A percentile compares a stretch with the other conserved stretches of the same genome.
Conservation (phyloP, 2,113 vertebrate species). For the Pitta sordida region DNA sequence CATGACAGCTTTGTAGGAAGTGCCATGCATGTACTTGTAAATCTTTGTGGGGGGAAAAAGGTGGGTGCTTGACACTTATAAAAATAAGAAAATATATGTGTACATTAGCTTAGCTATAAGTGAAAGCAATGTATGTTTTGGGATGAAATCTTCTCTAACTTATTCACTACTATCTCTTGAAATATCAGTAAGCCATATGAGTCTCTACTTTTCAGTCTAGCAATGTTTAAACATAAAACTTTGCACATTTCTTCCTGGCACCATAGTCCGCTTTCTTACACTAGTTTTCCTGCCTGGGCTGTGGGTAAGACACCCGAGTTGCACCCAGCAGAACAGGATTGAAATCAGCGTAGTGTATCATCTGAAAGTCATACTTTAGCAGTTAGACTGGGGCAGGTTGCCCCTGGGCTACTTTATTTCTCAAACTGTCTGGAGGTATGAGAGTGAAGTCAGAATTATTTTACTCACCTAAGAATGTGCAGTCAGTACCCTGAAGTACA, state of each 20-base stretch:
- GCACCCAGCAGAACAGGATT: background rate
- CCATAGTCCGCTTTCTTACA: background rate
- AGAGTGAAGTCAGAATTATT: background rate
- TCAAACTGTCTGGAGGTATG: background rate
- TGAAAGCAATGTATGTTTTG: slow-evolving; percentile 67
- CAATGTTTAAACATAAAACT: slow-evolving; percentile 56
- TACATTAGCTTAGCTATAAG: slow-evolving; percentile 70
- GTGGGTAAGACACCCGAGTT: background rate
- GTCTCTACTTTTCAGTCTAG: slow-evolving; percentile 33
- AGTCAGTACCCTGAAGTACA: background rate
- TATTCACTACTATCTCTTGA: slow-evolving; percentile 68
- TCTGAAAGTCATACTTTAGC: background rate
- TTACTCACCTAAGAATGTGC: background rate
- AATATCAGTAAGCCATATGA: slow-evolving; percentile 60
- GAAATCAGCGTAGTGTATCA: rapidly evolving
- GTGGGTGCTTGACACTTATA: slow-evolving; percentile 48
- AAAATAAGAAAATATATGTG: slow-evolving; percentile 65
- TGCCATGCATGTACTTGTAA: slow-evolving; percentile 68
- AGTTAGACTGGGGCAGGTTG: background rate
- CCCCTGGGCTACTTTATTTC: background rate
- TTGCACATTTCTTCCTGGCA: background rate
- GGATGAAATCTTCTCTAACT: slow-evolving; percentile 73
- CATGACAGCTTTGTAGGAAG: slow-evolving; percentile 59
- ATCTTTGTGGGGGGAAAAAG: slow-evolving; percentile 23
- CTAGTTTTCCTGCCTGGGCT: background rate